phyloP scores from a whole-genome alignment of 1,140 invertebrate species.

The Trichoplusia ni region DNA sequence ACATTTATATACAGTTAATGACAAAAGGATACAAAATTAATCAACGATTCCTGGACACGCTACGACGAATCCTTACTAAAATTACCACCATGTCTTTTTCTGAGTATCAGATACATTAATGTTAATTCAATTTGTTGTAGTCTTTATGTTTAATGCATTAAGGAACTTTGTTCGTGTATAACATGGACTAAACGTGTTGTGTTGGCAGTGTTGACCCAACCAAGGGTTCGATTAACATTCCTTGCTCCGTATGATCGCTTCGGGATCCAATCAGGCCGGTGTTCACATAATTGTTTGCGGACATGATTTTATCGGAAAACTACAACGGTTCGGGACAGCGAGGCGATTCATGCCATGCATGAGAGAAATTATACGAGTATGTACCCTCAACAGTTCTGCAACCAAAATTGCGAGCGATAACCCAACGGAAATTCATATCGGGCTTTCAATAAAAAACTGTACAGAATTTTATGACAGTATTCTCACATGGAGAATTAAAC shows the following conservation, averaged over 20 bases:
- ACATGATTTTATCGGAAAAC: conserved; percentile 67
- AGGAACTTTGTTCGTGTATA: conserved; percentile 22
- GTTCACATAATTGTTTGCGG: conserved; percentile 71
- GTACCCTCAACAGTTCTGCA: conserved; percentile 8
- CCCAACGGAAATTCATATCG: not conserved
- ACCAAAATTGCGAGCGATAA: conserved; percentile 1
- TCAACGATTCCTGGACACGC: conserved; percentile 5
- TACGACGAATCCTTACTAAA: not conserved
- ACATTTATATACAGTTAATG: conserved; percentile 6
- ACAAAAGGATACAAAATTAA: conserved; percentile 8
- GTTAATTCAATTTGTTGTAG: conserved; percentile 28
- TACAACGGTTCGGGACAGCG: conserved; percentile 42
- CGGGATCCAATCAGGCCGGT: conserved; percentile 66
- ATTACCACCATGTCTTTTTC: conserved; percentile 8
- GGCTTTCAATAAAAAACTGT: not conserved
- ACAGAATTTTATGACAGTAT: too few relatives aligned
- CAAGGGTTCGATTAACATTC: conserved; percentile 73
- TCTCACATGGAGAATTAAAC: too few relatives aligned
- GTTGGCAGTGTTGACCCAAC: conserved; percentile 44
- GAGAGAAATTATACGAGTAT: conserved; percentile 17
- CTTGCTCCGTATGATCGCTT: conserved; percentile 60
- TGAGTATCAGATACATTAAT: conserved; percentile 16
- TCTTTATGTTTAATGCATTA: conserved; percentile 26
- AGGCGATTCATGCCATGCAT: conserved; percentile 26
- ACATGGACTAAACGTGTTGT: conserved; percentile 26